Conservation (phyloP, 2,113 vertebrate genomes). For the Salminus brasiliensis region DNA sequence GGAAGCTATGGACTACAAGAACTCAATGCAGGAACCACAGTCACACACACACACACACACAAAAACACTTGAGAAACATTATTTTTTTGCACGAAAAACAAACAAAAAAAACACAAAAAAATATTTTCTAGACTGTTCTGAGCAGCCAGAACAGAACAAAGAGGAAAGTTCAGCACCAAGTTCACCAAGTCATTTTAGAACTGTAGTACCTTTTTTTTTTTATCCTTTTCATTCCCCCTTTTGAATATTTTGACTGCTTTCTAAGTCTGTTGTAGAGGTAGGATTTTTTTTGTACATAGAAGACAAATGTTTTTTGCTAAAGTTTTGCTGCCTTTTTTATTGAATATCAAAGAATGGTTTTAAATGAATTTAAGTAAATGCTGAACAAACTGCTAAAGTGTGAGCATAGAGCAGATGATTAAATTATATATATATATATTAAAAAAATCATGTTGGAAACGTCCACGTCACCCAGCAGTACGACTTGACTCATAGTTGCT, state of each 20-base stretch:
- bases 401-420: conserved; percentile 24
- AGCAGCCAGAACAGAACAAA: conserved; percentile 61
- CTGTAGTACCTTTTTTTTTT: conserved; percentile 53
- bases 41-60: conserved; percentile 30
- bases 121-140: conserved; percentile 55
- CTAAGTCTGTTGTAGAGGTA: conserved; percentile 59
- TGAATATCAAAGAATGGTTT: conserved; percentile 31
- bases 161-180: conserved; percentile 61
- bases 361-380: conserved; percentile 38
- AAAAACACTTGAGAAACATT: conserved; percentile 32
- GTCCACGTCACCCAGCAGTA: conserved; percentile 17
- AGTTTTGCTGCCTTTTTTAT: conserved; percentile 45
- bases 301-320: conserved; percentile 52
- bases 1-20: conserved; percentile 44
- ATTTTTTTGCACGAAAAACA: conserved; percentile 50
- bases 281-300: conserved; percentile 70
- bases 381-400: conserved; percentile 35
- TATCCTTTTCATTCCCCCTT: conserved; percentile 41
- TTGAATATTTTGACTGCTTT: conserved; percentile 58
- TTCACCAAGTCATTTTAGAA: conserved; percentile 60
- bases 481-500: conserved; percentile 30
- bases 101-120: conserved; percentile 42
- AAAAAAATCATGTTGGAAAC: conserved; percentile 17
- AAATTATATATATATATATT: conserved; percentile 11
- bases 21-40: conserved; percentile 35